Base-by-base conservation (phyloP, 2,797 vertebrate genomes). In the Phalanger gymnotis region DNA sequence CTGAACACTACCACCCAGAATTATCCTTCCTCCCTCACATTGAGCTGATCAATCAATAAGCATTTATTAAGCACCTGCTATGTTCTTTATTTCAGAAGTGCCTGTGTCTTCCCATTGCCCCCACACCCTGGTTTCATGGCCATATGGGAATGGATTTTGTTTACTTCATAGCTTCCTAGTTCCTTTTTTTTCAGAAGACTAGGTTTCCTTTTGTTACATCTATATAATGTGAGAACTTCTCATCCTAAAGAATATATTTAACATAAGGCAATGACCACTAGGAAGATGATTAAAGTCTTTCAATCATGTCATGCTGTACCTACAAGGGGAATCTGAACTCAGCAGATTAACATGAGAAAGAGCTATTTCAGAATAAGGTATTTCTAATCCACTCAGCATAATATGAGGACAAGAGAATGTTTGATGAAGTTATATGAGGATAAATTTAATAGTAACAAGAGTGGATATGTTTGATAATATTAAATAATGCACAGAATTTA, bases 371-470 rank as follows among this genome's bases (percentile, higher is more conserved):
- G n/a, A 90, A 53, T 57, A 91, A 53, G 93, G 91, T 92, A 92
- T 95, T 96, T 94, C 94, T 52, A 93, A 94, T 97, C 3, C 61
- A 94, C 90, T 91, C 19, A 92, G 51, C 40, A 94, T 90, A 92
- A 92, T 90, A 92, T 57, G 91, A 95, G 28, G 11, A 25, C 25
- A 81, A 94, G 54, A 92, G 11, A 93, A 96, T 93, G 54, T 31
- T 93, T 95, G n/a, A 55, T 54, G 54, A 93, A 95, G 14, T 47
- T 94, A 5, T 31, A 56, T 87, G 47, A 93, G 19, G 66, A 58
- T 95, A 95, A 81, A 96, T 55, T 95, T 92, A 92, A 95, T 94
- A 96, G n/a, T 47, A 95, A 87, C 5, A 95, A 30, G 58, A 96
- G 5, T 81, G 30, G 95, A 66, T 94, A 3, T 95, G 5, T 91